Percentiles rank a stretch among this genome's conserved stretches.
These are phyloP conservation scores for Drosophila miranda DNA, from an alignment of 1,140 invertebrate genomes.

Conservation along the genomic window DNA sequence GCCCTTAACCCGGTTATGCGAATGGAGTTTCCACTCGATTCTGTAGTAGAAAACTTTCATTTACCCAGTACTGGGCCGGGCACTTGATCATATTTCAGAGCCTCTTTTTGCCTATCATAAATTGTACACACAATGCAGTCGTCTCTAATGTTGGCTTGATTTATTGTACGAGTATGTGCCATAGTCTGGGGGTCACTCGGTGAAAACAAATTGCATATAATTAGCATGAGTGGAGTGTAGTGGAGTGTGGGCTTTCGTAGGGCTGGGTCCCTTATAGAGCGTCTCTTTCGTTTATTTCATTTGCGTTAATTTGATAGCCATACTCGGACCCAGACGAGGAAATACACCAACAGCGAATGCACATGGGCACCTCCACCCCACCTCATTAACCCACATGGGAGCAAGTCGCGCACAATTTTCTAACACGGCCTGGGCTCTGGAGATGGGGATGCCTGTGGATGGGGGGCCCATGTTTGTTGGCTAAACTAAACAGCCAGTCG, in stretches of 20 bases:
- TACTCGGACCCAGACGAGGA: not conserved
- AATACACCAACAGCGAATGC: constrained; percentile 1
- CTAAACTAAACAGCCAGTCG: constrained; percentile 7
- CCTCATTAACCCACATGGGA: constrained; percentile 43
- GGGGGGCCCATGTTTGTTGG: too few relatives aligned
- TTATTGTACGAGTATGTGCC: constrained; percentile 13
- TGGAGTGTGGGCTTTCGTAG: not conserved
- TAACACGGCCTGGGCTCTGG: not conserved
- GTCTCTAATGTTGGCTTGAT: constrained; percentile 36
- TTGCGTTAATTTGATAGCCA: constrained; percentile 44
- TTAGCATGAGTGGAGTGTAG: constrained; percentile 29
- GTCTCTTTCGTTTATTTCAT: constrained; percentile 36
- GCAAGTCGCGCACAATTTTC: constrained; percentile 17
- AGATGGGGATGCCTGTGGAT: constrained; percentile 8
- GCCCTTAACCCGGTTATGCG: constrained; percentile 37
- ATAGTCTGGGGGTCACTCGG: constrained; percentile 36
- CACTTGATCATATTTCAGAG: constrained; percentile 42
- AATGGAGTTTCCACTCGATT: not conserved
- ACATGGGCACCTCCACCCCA: constrained; percentile 15
- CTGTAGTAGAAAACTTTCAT: constrained; percentile 23
- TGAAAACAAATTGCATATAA: constrained; percentile 57
- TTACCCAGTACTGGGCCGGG: constrained; percentile 1
- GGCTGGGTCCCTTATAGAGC: constrained; percentile 17
- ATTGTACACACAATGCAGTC: constrained; percentile 37
- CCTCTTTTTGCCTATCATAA: constrained; percentile 32